Evolutionary conservation across 2,113 vertebrate genomes (phyloP).

Genomic region (Mesitornis unicolor): DNA sequence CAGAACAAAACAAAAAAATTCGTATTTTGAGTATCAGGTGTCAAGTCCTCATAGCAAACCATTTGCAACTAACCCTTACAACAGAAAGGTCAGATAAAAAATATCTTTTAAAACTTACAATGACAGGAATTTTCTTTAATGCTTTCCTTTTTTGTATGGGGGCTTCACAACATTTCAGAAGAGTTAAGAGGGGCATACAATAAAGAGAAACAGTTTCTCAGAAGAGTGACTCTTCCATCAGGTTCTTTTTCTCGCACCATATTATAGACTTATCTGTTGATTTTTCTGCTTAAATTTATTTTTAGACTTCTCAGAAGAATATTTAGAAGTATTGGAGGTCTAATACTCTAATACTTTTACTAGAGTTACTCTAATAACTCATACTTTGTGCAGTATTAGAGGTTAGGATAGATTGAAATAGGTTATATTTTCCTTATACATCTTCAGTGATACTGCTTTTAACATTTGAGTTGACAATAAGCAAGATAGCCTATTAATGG

Average conservation of each 20-base stretch:
- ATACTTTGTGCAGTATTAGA: background rate
- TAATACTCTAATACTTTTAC: background rate
- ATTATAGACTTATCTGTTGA: background rate
- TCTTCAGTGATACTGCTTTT: background rate
- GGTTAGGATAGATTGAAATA: background rate
- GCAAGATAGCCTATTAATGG: background rate
- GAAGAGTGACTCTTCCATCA: background rate
- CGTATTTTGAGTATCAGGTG: conserved; percentile 25
- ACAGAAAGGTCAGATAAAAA: background rate
- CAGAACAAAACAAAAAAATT: background rate
- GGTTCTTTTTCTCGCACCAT: background rate
- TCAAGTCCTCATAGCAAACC: background rate
- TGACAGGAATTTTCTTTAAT: background rate
- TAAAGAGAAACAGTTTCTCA: background rate
- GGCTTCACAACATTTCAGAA: background rate
- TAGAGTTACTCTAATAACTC: background rate
- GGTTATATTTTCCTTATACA: background rate
- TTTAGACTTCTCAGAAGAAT: background rate
- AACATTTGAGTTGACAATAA: background rate
- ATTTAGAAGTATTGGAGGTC: background rate
- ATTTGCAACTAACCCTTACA: background rate
- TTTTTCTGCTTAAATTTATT: background rate
- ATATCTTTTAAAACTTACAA: background rate
- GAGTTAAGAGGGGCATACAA: background rate
- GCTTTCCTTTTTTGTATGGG: background rate